Evolutionary conservation across 2,113 vertebrate genomes (phyloP).

Genomic region (Sapajus apella): DNA sequence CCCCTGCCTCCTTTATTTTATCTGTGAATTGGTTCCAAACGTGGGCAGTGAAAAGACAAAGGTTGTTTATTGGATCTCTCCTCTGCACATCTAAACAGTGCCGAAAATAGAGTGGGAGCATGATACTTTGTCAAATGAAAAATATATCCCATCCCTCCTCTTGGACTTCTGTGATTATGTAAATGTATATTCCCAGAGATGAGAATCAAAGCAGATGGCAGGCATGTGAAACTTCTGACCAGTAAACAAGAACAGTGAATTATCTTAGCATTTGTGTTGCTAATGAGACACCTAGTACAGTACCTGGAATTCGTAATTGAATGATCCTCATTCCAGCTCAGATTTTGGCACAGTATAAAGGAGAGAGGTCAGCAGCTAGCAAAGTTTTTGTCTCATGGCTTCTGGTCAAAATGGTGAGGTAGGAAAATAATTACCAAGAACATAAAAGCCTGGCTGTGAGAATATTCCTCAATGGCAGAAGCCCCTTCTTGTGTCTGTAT

Average conservation of each 20-base stretch:
- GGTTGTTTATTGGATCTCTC: not conserved
- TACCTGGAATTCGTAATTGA: not conserved
- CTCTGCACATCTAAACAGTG: not conserved
- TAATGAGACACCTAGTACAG: not conserved
- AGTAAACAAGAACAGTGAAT: not conserved
- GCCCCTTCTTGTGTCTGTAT: not conserved
- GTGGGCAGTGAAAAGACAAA: not conserved
- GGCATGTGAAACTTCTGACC: not conserved
- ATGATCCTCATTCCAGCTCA: not conserved
- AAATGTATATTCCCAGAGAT: not conserved
- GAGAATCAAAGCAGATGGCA: not conserved
- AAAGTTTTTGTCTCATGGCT: not conserved
- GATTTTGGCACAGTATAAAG: not conserved
- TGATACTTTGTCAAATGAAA: not conserved
- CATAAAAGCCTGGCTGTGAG: not conserved
- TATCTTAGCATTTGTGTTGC: not conserved
- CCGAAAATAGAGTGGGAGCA: not conserved
- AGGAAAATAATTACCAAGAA: constrained; percentile 4
- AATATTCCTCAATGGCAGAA: not conserved
- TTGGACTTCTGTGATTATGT: not conserved
- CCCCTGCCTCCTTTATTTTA: not conserved
- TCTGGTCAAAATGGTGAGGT: not conserved
- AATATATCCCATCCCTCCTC: not conserved
- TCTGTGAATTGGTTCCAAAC: not conserved
- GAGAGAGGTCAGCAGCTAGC: not conserved